Evolutionary conservation across 2,113 vertebrate genomes (phyloP).

Genomic region (Eira barbara): DNA sequence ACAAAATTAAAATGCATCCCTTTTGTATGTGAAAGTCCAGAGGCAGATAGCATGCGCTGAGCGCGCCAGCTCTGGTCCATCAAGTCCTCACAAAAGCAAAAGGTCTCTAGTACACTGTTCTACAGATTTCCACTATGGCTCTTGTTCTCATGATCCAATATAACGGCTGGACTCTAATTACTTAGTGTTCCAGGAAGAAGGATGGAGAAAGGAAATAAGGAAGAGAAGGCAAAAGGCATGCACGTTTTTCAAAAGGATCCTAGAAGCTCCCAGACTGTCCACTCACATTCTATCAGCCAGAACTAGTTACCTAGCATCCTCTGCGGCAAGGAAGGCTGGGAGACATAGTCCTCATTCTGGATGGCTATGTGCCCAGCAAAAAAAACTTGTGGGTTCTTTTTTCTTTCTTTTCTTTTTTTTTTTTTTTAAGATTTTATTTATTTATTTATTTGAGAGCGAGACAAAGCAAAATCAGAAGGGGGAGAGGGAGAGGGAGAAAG

Average conservation of each 20-base stretch:
- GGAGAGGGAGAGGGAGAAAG: not conserved
- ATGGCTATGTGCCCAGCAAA: not conserved
- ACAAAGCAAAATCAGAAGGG: not conserved
- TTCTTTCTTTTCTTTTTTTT: not conserved
- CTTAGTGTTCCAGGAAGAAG: not conserved
- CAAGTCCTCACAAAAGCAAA: not conserved
- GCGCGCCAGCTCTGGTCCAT: not conserved
- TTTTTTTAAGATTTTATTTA: not conserved
- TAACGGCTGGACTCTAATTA: not conserved
- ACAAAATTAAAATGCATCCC: conserved; percentile 12
- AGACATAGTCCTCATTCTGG: not conserved
- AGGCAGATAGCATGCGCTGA: not conserved
- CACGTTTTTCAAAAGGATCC: not conserved
- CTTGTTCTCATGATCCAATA: not conserved
- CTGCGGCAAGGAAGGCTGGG: not conserved
- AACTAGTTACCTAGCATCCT: not conserved
- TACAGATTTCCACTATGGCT: not conserved
- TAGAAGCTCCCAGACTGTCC: not conserved
- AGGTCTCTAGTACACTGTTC: not conserved
- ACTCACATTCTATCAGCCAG: not conserved
- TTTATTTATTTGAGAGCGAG: not conserved
- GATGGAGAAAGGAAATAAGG: not conserved
- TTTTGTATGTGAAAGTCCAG: not conserved
- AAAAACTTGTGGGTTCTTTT: not conserved
- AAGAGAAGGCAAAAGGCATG: not conserved